Percentiles rank a stretch among this genome's conserved stretches.
These are phyloP conservation scores for Penelope pileata DNA, from an alignment of 2,113 vertebrate species.

Conservation along the genomic window DNA sequence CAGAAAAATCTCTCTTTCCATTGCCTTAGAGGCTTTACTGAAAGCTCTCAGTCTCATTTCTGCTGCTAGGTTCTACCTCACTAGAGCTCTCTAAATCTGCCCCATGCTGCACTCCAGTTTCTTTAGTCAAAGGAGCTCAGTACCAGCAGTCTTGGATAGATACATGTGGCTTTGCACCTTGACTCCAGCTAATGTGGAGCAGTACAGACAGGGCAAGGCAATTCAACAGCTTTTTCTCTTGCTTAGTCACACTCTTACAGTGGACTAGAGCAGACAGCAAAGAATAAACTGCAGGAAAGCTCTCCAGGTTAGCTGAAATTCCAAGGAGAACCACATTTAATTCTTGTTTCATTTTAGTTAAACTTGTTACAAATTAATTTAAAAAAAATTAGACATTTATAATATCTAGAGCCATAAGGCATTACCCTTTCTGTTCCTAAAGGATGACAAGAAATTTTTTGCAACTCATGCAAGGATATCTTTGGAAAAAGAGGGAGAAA, in stretches of 20 bases:
- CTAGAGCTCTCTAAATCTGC: neutral
- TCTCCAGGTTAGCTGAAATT: neutral
- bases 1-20: neutral
- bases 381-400: neutral
- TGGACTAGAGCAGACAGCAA: neutral
- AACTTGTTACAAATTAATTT: neutral
- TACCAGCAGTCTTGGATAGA: neutral
- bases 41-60: neutral
- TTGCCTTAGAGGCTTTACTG: neutral
- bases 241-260: neutral
- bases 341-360: neutral
- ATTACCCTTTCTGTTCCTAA: neutral
- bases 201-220: neutral
- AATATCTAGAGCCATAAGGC: neutral
- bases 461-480: neutral
- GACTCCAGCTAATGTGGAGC: neutral
- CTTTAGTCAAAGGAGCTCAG: neutral
- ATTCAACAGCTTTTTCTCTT: neutral
- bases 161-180: neutral
- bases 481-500: neutral
- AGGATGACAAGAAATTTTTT: neutral
- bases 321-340: neutral
- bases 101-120: accelerated
- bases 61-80: neutral
- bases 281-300: neutral